A percentile compares a stretch with the other conserved stretches of the same genome.
These are phyloP conservation scores for Elephas maximus DNA, from an alignment of 2,113 vertebrate species.

Conservation along the genomic window DNA sequence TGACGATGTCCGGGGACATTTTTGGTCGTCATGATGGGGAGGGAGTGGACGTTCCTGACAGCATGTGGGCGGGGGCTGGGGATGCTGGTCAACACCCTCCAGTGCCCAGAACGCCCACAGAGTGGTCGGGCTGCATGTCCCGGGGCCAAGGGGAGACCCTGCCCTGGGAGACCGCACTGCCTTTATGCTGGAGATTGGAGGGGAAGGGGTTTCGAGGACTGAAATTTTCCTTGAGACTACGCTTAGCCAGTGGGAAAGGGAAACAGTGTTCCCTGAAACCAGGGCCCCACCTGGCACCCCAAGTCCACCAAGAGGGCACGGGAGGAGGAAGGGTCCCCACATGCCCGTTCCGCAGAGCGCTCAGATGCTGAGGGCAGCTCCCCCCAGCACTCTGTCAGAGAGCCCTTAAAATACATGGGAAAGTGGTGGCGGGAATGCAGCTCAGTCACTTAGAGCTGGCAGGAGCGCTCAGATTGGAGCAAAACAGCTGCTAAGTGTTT, in stretches of 20 bases:
- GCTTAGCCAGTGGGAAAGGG: neutral
- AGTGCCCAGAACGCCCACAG: neutral
- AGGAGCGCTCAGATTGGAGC: neutral
- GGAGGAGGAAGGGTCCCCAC: neutral
- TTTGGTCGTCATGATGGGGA: rapidly evolving
- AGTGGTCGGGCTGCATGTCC: neutral
- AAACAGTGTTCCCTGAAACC: neutral
- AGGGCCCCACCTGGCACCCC: neutral
- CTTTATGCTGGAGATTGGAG: neutral
- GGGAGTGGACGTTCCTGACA: neutral
- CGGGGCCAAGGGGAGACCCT: neutral
- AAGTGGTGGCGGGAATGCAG: neutral
- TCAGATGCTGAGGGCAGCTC: neutral
- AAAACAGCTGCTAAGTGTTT: neutral
- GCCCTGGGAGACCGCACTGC: neutral
- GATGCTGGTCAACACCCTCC: too few relatives aligned
- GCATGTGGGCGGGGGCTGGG: too few relatives aligned
- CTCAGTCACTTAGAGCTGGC: neutral
- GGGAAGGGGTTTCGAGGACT: neutral
- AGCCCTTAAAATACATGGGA: slow-evolving; percentile 54
- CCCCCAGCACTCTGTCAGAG: slow-evolving; percentile 60
- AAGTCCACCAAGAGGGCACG: rapidly evolving
- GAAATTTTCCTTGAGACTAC: too few relatives aligned
- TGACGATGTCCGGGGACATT: neutral
- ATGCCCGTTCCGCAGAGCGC: neutral